These are phyloP conservation scores for Hemaris fuciformis DNA, from an alignment of 2,888 invertebrate genomes.

Conservation along the genomic window DNA sequence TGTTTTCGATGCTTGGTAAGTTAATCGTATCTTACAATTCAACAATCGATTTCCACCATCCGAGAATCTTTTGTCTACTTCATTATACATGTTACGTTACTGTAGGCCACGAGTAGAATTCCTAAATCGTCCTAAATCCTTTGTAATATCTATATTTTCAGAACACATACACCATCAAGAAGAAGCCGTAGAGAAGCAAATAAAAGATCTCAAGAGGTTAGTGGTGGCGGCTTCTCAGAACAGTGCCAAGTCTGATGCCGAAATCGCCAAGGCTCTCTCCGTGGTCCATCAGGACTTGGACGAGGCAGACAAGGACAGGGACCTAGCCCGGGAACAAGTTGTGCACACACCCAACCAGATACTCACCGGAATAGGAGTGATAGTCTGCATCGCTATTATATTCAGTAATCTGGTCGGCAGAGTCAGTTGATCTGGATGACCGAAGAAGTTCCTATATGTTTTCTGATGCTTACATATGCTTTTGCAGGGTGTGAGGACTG, in stretches of 20 bases:
- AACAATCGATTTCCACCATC: too few relatives aligned
- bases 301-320: slow-evolving; percentile 51
- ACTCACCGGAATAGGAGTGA: slow-evolving; percentile 58
- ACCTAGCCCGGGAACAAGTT: slow-evolving; percentile 33
- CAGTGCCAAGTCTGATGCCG: slow-evolving; percentile 67
- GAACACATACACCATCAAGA: slow-evolving; percentile 69
- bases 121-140: too few relatives aligned
- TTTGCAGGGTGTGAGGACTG: too few relatives aligned
- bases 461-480: not conserved
- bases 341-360: slow-evolving; percentile 60
- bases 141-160: slow-evolving; percentile 37
- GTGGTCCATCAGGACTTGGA: slow-evolving; percentile 69
- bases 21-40: too few relatives aligned
- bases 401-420: slow-evolving; percentile 65
- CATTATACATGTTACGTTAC: too few relatives aligned
- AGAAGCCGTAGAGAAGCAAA: slow-evolving; percentile 53
- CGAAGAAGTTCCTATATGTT: slow-evolving; percentile 8
- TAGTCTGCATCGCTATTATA: slow-evolving; percentile 60
- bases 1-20: too few relatives aligned
- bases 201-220: slow-evolving; percentile 60
- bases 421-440: slow-evolving; percentile 55
- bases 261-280: slow-evolving; percentile 60
- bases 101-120: too few relatives aligned
- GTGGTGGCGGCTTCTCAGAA: slow-evolving; percentile 58
- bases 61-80: not conserved